Evolutionary conservation across 1,140 invertebrate genomes (phyloP), one percentile per base, ranked within the genome.

Genomic region (Megathymus violae): DNA sequence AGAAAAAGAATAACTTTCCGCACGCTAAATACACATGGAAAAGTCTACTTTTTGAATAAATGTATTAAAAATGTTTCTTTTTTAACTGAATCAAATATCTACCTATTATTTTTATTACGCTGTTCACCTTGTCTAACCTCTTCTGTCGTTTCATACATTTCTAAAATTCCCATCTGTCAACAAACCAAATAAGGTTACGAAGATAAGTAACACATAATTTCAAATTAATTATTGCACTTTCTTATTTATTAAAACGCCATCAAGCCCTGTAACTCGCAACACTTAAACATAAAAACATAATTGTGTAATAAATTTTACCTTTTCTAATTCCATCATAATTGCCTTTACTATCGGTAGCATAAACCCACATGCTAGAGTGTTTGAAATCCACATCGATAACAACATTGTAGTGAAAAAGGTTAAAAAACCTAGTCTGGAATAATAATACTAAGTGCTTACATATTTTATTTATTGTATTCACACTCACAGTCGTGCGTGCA

Each of bases 321-420:
- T 91, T 84, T 95, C 94, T 0, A 96, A 79, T 80, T 95, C 94
- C 10, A 91, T 84, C 0, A 96, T 82, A 7, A 96, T 93, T 1
- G 95, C 94, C 44, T 95, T 93, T 1, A 95, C 93, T 36, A 97
- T 94, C 0, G 96, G 96, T 56, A 96, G 93, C 95, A 97, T 96
- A 92, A 96, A 94, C 2, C 95, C 95, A 0, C 95, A 95, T 2
- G 95, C 93, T 0, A 96, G 94, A 0, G 94, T 94, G 69, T 96
- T 96, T 0, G 94, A 94, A 11, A 96, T 94, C 95, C 95, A 96
- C 94, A 96, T 95, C 0, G 95, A 95, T n/a, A 96, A 79, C 38
- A 96, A 93, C 89, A 94, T 95, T 0, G 94, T 95, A 0, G 94
- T 94, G 6, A 92, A 75, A 83, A 95, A 95, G 11, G 96, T 80